A percentile compares a stretch with the other conserved stretches of the same genome.
Conservation (phyloP, 2,888 invertebrate genomes). For the Mellilla xanthometata region DNA sequence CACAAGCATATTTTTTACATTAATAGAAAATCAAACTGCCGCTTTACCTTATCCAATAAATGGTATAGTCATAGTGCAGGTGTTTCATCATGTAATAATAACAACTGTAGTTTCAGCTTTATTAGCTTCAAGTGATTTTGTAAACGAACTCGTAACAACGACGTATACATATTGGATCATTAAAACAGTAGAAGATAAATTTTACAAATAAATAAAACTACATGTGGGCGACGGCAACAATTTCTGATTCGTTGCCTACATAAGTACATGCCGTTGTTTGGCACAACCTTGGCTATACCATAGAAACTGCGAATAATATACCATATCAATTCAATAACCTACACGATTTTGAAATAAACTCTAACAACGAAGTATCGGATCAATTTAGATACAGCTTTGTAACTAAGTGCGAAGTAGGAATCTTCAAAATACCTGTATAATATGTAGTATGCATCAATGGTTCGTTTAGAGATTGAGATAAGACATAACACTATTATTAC, state of each 20-base stretch:
- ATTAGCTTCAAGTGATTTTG: neutral
- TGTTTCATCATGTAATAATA: slow-evolving; percentile 1
- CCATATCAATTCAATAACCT: slow-evolving; percentile 12
- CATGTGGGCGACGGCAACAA: slow-evolving; percentile 16
- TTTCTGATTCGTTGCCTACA: slow-evolving; percentile 10
- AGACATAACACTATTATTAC: no score
- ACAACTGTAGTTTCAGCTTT: slow-evolving; percentile 4
- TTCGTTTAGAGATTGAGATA: no score
- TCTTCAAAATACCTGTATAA: no score
- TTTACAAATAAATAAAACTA: slow-evolving; percentile 10
- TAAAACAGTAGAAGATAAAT: slow-evolving; percentile 10
- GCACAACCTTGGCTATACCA: slow-evolving; percentile 14
- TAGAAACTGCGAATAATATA: slow-evolving; percentile 10
- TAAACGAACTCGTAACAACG: slow-evolving; percentile 1
- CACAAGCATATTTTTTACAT: slow-evolving; percentile 11
- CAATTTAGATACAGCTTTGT: no score
- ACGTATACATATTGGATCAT: slow-evolving; percentile 5
- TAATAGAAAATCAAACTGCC: slow-evolving; percentile 2
- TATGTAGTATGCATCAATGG: no score
- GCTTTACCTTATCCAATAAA: neutral
- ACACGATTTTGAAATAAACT: slow-evolving; percentile 10
- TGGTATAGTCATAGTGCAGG: slow-evolving; percentile 4
- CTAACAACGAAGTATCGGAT: neutral
- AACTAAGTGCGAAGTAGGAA: no score
- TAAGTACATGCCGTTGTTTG: slow-evolving; percentile 13